Percentiles rank a stretch among this genome's conserved stretches.
phyloP scores from a whole-genome alignment of 2,888 invertebrate species.

The Saturnia japonica region DNA sequence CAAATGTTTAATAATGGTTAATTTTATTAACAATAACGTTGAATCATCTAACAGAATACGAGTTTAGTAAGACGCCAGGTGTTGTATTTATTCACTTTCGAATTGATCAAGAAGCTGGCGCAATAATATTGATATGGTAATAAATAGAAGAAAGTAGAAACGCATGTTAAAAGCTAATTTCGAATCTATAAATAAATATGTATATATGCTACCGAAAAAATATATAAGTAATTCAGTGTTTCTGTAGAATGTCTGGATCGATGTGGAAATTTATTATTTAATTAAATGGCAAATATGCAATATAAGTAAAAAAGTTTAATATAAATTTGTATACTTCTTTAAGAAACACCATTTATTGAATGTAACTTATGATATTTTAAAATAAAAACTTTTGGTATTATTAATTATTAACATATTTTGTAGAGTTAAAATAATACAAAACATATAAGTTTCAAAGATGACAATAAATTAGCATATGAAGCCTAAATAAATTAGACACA shows the following conservation, averaged over 20 bases:
- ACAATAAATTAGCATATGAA: not conserved
- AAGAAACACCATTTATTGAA: no score
- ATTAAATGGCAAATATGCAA: no score
- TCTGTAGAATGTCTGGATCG: not conserved
- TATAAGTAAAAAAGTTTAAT: no score
- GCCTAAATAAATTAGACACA: not conserved
- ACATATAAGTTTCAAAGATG: not conserved
- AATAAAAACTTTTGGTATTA: not conserved
- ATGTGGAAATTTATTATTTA: no score
- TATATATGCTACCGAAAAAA: not conserved
- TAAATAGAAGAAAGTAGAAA: not conserved
- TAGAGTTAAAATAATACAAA: not conserved
- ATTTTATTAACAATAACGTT: not conserved
- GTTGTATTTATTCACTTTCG: conserved; percentile 4
- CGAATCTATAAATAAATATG: conserved; percentile 1
- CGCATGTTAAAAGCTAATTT: not conserved
- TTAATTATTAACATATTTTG: not conserved
- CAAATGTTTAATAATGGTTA: not conserved
- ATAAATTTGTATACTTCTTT: no score
- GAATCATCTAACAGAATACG: not conserved
- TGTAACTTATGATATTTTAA: not conserved
- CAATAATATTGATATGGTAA: conserved; percentile 3
- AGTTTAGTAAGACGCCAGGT: conserved; percentile 1
- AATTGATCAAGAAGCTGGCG: not conserved
- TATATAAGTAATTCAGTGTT: not conserved